These are phyloP conservation scores for Falco concolor DNA, from an alignment of 2,797 vertebrate species.

Conservation along the genomic window DNA sequence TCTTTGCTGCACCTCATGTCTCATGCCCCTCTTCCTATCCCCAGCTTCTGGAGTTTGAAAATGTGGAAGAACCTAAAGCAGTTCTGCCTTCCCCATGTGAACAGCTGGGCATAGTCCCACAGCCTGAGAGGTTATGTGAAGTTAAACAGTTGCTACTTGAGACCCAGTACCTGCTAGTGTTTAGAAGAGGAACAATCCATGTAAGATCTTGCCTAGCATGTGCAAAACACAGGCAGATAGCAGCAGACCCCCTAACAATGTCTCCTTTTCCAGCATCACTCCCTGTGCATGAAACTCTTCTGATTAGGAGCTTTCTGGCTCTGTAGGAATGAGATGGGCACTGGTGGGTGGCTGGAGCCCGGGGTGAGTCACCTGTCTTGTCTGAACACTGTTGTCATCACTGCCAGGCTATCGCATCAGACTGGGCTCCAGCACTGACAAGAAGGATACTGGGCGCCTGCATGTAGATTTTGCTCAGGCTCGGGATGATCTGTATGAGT, in stretches of 20 bases:
- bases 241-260: neutral
- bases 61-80: neutral
- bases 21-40: neutral
- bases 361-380: fast-evolving
- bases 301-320: neutral
- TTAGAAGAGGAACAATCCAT: neutral
- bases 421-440: conserved; percentile 93
- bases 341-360: neutral
- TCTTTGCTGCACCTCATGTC: neutral
- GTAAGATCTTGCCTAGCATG: neutral
- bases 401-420: conserved; percentile 88
- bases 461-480: conserved; percentile 96
- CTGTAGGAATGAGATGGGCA: neutral
- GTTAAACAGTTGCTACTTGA: neutral
- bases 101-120: neutral
- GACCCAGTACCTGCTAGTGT: too few species aligned
- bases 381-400: neutral
- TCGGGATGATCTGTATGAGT: conserved; percentile 92
- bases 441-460: conserved; percentile 91
- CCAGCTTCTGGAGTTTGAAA: neutral
- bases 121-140: neutral
- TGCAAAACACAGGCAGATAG: neutral
- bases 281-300: neutral
- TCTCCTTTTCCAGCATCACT: neutral
- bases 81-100: neutral